Evolutionary conservation across 1,140 invertebrate genomes (phyloP).

Genomic region (Lepidotrigona ventralis): DNA sequence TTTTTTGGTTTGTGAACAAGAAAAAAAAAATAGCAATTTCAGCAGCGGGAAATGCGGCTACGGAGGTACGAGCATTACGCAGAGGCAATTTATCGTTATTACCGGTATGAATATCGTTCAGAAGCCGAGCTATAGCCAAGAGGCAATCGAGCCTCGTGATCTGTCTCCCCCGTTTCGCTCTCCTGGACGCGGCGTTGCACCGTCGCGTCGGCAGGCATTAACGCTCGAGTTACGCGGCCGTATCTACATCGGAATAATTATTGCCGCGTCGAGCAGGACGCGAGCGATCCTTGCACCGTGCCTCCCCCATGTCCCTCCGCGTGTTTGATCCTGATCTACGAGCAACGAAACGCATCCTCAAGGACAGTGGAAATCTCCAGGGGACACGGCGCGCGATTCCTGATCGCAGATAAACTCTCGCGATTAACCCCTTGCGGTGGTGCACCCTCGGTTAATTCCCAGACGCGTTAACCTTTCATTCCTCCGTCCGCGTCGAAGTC

Average conservation of each 20-base stretch:
- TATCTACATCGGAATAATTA: constrained; percentile 79
- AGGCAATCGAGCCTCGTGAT: constrained; percentile 72
- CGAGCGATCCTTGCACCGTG: constrained; percentile 40
- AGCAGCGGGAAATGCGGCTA: not conserved
- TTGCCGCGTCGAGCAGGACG: constrained; percentile 60
- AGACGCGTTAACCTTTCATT: constrained; percentile 2
- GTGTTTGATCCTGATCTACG: constrained; percentile 54
- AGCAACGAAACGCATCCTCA: constrained; percentile 47
- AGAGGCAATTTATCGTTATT: constrained; percentile 76
- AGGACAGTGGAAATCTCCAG: constrained; percentile 30
- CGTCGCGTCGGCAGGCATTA: constrained; percentile 67
- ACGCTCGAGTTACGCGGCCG: constrained; percentile 75
- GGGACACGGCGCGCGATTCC: not conserved
- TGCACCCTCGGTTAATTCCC: not conserved
- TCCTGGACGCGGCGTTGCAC: constrained; percentile 30
- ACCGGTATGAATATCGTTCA: constrained; percentile 73
- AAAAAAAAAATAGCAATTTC: too few relatives aligned
- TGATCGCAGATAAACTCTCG: constrained; percentile 6
- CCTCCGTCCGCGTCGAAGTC: not conserved
- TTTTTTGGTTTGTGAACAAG: not conserved
- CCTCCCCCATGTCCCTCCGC: not conserved
- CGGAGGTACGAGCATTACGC: constrained; percentile 64
- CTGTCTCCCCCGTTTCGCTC: constrained; percentile 64
- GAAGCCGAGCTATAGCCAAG: constrained; percentile 57
- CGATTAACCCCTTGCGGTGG: not conserved